These are phyloP conservation scores for Vesta saturnalis DNA, from an alignment of 2,888 invertebrate genomes.

Conservation along the genomic window DNA sequence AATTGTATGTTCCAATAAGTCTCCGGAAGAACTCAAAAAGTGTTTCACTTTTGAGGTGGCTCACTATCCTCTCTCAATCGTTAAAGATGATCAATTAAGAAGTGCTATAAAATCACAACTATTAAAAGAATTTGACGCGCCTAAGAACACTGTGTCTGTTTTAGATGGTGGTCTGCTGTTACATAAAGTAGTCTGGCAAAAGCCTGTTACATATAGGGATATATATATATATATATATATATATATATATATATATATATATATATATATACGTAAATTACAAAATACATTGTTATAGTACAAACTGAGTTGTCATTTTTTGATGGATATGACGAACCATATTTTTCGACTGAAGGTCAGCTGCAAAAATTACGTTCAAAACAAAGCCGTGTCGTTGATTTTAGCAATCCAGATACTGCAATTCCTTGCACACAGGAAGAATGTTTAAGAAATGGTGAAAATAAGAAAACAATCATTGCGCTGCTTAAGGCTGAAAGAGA, in stretches of 20 bases:
- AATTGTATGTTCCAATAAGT: no score
- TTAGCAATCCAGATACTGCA: neutral
- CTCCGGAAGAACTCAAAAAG: no score
- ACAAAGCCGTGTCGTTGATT: neutral
- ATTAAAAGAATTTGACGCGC: no score
- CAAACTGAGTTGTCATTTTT: neutral
- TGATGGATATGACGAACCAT: neutral
- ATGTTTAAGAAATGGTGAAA: slow-evolving; percentile 6
- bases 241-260: no score
- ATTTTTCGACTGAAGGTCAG: slow-evolving; percentile 1
- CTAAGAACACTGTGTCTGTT: neutral
- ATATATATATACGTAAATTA: slow-evolving; percentile 1
- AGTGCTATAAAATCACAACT: no score
- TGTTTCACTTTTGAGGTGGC: no score
- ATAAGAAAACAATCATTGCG: neutral
- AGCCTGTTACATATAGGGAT: neutral
- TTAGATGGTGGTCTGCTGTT: neutral
- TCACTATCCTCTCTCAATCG: no score
- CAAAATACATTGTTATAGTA: neutral
- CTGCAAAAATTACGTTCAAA: neutral
- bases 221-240: neutral
- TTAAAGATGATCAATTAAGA: no score
- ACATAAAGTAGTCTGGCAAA: neutral
- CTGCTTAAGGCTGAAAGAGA: slow-evolving; percentile 10
- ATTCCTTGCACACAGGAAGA: slow-evolving; percentile 12